A percentile compares a stretch with the other conserved stretches of the same genome.
phyloP scores from a whole-genome alignment of 2,888 invertebrate species.

The Aspidiotus rigidus region DNA sequence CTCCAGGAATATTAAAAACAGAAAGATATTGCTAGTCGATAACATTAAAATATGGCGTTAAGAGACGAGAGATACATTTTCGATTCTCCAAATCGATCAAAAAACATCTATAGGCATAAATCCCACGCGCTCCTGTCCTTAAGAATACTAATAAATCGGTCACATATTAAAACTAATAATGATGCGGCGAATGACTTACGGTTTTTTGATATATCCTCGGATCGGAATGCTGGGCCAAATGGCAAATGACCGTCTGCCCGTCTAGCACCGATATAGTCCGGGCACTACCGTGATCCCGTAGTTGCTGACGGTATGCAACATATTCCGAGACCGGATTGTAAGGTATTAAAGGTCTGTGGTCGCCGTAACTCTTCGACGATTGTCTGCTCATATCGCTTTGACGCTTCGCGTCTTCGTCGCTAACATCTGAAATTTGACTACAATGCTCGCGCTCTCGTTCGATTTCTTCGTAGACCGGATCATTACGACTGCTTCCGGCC shows the following conservation, averaged over 20 bases:
- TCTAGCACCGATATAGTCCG: constrained; percentile 66
- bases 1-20: too few relatives aligned
- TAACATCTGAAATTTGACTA: constrained; percentile 49
- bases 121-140: too few relatives aligned
- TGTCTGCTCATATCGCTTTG: constrained; percentile 63
- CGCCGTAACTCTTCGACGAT: constrained; percentile 66
- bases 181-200: constrained; percentile 16
- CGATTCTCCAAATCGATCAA: too few relatives aligned
- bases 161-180: not conserved
- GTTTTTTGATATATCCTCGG: constrained; percentile 37
- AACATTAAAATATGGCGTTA: too few relatives aligned
- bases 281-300: constrained; percentile 45
- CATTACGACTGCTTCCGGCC: constrained; percentile 42
- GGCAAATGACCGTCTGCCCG: constrained; percentile 78
- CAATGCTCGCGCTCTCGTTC: constrained; percentile 44
- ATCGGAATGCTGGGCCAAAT: constrained; percentile 58
- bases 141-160: too few relatives aligned
- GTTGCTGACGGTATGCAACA: constrained; percentile 47
- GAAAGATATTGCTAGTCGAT: too few relatives aligned
- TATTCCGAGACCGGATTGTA: constrained; percentile 46
- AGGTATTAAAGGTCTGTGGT: constrained; percentile 69
- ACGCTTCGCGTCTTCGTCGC: constrained; percentile 65
- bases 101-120: too few relatives aligned
- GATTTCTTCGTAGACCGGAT: constrained; percentile 74
- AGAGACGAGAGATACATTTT: too few relatives aligned